These are phyloP conservation scores for Abrostola tripartita DNA, from an alignment of 2,888 invertebrate species.

Conservation along the genomic window DNA sequence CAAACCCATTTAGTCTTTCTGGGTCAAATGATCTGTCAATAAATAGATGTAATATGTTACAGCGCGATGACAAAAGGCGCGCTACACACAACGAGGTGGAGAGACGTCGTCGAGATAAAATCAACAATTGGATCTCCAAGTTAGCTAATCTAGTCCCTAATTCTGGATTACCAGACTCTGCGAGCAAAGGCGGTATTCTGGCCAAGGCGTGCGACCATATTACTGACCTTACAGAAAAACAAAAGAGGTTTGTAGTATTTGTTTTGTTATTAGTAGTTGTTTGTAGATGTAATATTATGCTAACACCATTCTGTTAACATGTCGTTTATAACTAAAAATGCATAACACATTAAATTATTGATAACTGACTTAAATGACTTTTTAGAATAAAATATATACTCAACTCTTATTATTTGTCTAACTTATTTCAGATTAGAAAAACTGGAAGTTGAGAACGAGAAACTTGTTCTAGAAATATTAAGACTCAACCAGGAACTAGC, in stretches of 20 bases:
- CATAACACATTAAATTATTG: too few relatives aligned
- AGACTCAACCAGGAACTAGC: constrained; percentile 91
- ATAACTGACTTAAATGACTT: background rate
- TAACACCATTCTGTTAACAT: background rate
- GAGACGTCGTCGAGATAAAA: constrained; percentile 97
- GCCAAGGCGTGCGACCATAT: constrained; percentile 99
- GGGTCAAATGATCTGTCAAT: constrained; percentile 10
- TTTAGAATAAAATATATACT: background rate
- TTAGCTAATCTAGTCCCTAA: constrained; percentile 95
- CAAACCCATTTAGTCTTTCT: constrained; percentile 13
- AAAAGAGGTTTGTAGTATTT: constrained; percentile 90
- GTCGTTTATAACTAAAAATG: too few relatives aligned
- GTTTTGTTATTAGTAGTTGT: too few relatives aligned
- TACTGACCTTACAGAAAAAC: constrained; percentile 93
- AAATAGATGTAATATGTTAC: constrained; percentile 51
- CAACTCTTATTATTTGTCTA: constrained; percentile 1
- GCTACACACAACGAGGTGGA: constrained; percentile 99
- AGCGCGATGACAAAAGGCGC: constrained; percentile 95
- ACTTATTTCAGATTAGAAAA: constrained; percentile 78
- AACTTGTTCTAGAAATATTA: constrained; percentile 91
- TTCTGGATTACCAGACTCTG: constrained; percentile 89
- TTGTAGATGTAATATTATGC: background rate
- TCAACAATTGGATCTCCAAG: constrained; percentile 98
- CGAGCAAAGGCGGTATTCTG: constrained; percentile 97
- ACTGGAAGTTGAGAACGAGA: constrained; percentile 90